Evolutionary conservation across 2,797 vertebrate genomes (phyloP).

Genomic region (Apogon hyalosoma): DNA sequence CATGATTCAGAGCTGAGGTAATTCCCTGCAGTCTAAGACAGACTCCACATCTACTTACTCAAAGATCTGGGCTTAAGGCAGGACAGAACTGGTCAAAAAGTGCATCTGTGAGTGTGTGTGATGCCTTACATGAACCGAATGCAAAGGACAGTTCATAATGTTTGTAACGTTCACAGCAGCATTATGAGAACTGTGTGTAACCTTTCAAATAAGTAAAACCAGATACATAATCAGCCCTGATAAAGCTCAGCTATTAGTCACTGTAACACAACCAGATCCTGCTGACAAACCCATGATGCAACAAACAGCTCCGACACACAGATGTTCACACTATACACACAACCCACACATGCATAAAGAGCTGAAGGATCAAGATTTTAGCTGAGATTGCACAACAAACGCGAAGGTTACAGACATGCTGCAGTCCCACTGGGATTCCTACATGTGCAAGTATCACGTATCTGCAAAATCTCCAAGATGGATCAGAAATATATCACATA

Average conservation of each 20-base stretch:
- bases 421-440: conserved; percentile 48
- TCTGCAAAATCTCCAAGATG: conserved; percentile 72
- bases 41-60: conserved; percentile 62
- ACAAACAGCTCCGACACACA: conserved; percentile 12
- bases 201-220: conserved; percentile 4
- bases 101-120: conserved; percentile 12
- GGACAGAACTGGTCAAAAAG: conserved; percentile 27
- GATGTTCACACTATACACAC: background rate
- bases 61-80: conserved; percentile 56
- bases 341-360: background rate
- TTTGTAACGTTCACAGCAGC: conserved; percentile 4
- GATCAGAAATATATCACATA: conserved; percentile 72
- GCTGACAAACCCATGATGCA: conserved; percentile 18
- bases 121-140: conserved; percentile 5
- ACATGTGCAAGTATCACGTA: conserved; percentile 68
- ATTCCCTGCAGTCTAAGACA: conserved; percentile 70
- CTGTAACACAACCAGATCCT: background rate
- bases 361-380: conserved; percentile 1
- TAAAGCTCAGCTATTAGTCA: conserved; percentile 24
- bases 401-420: conserved; percentile 49
- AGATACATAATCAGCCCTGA: conserved; percentile 13
- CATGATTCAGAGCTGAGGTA: conserved; percentile 81
- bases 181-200: conserved; percentile 23
- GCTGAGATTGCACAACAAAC: conserved; percentile 42
- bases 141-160: conserved; percentile 17